Evolutionary conservation across 2,888 invertebrate genomes (phyloP).

Genomic region (Heliconius charithonia): DNA sequence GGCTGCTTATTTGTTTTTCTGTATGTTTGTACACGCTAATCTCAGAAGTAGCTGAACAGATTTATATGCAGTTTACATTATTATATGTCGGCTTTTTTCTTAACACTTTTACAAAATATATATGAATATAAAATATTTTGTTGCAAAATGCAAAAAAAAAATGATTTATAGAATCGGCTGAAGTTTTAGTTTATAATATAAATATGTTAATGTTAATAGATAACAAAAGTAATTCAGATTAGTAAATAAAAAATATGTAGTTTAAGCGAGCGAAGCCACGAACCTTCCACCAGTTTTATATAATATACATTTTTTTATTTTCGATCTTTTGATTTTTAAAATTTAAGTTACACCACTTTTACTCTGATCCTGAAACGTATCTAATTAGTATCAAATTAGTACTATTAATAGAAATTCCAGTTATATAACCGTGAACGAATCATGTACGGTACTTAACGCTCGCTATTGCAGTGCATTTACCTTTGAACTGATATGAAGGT

Average conservation of each 20-base stretch:
- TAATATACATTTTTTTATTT: too few species aligned
- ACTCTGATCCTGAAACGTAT: background rate
- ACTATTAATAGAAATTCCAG: slow-evolving; percentile 22
- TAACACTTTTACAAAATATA: too few species aligned
- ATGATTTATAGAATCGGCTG: too few species aligned
- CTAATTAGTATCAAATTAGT: slow-evolving; percentile 18
- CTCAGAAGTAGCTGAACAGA: background rate
- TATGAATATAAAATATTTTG: too few species aligned
- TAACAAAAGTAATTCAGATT: too few species aligned
- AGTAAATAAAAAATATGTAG: too few species aligned
- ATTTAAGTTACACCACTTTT: background rate
- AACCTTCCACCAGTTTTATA: too few species aligned
- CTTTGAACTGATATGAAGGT: slow-evolving; percentile 61
- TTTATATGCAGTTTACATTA: too few species aligned
- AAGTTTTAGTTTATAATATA: too few species aligned
- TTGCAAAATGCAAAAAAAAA: too few species aligned
- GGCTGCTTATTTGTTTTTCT: background rate
- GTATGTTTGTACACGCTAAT: background rate
- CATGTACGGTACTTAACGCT: slow-evolving; percentile 31
- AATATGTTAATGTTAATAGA: too few species aligned
- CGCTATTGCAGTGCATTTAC: slow-evolving; percentile 56
- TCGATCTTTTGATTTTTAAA: too few species aligned
- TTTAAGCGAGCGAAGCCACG: background rate
- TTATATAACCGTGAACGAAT: slow-evolving; percentile 28
- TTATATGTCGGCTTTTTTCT: background rate